Evolutionary conservation across 2,113 vertebrate species (phyloP).

Genomic region (Emydura subglobosa): DNA sequence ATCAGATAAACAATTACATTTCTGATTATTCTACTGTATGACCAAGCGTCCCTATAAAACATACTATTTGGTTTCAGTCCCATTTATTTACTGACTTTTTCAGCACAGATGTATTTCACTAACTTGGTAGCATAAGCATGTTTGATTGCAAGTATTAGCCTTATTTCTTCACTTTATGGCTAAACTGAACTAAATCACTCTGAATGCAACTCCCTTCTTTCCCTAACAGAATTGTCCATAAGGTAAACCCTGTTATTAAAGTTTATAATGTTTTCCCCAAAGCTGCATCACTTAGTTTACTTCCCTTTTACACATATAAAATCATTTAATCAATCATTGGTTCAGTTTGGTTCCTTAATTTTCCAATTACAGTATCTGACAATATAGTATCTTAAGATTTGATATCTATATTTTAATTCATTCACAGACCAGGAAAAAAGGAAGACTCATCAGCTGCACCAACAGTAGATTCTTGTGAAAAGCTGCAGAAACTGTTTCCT

Average conservation of each 20-base stretch:
- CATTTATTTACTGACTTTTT: not conserved
- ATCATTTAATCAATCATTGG: not conserved
- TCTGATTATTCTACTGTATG: not conserved
- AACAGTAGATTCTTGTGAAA: not conserved
- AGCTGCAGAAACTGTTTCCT: not conserved
- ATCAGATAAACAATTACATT: not conserved
- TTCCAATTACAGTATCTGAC: not conserved
- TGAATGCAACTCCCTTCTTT: not conserved
- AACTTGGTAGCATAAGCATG: not conserved
- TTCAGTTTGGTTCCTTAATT: not conserved
- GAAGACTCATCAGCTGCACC: not conserved
- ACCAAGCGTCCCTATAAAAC: not conserved
- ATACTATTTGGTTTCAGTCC: not conserved
- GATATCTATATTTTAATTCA: not conserved
- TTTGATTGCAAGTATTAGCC: not conserved
- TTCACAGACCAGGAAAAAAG: not conserved
- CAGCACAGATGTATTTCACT: not conserved
- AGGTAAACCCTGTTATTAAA: not conserved
- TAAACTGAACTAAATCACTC: not conserved
- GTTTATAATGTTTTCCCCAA: not conserved
- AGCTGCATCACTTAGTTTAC: not conserved
- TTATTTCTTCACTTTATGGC: not conserved
- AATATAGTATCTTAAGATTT: not conserved
- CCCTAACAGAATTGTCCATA: not conserved
- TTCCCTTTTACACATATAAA: not conserved